Evolutionary conservation across 2,888 invertebrate species (phyloP), one percentile per base, ranked within the genome.

Genomic region (Troglohyphantes excavatus): DNA sequence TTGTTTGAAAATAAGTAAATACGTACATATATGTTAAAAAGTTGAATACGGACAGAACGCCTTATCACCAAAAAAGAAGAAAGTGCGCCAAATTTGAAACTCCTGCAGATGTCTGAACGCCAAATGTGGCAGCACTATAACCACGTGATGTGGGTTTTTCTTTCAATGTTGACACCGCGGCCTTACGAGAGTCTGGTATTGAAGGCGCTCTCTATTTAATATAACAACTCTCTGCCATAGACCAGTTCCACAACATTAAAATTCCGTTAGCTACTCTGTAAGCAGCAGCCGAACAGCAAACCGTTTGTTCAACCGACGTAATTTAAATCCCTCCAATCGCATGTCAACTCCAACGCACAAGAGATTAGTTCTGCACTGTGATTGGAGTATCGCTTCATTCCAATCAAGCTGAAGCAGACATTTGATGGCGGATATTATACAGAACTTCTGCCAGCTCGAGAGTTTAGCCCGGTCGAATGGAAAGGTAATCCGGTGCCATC

Each of bases 261-360:
- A 53, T 53, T 53, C 9, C 17, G 53, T 5, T 53, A 53, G 5
- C 53, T n/a, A n/a, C 17, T 13, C n/a, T 0, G 17, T 53, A 53
- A 5, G 17, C 53, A 53, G n/a, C n/a, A 5, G 0, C n/a, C 53
- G n/a, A 53, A 53, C n/a, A n/a, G 53, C 53, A 53, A 13, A 1
- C 53, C 53, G 53, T 53, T 53, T 53, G 53, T 53, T 53, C 53
- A 53, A 53, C 17, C 53, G 53, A 53, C 53, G 53, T 53, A 53
- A 53, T 53, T 53, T n/a, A 53, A 53, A 53, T 53, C 53, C 53
- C 17, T 53, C 53, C 53, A 53, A 53, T 53, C 53, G 53, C 53
- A 5, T 53, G 53, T 53, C 53, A 53, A 17, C 53, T 53, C 17
- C 53, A n/a, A 53, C 17, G 53, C 53, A 53, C 53, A 53, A 6